phyloP scores from a whole-genome alignment of 2,113 vertebrate species.

The Pterocles burchelli region DNA sequence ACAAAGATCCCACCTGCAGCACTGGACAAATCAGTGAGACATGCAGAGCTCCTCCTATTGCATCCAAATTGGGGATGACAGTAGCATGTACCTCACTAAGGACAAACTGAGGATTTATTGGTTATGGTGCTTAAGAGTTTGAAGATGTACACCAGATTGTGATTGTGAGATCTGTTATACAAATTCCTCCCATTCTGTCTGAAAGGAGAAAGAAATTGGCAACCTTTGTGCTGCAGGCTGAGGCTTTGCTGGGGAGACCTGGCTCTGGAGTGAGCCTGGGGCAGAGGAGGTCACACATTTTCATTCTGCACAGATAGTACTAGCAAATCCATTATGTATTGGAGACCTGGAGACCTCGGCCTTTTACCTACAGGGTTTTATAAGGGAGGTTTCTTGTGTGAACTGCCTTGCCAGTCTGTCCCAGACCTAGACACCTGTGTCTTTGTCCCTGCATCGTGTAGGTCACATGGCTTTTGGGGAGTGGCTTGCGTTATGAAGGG shows the following conservation, averaged over 20 bases:
- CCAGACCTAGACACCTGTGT: background rate
- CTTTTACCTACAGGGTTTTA: background rate
- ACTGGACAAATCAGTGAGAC: fast-evolving
- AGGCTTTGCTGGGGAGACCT: background rate
- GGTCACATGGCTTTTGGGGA: background rate
- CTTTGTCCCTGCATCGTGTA: background rate
- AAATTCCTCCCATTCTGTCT: background rate
- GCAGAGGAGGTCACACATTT: fast-evolving
- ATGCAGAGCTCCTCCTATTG: background rate
- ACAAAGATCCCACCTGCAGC: background rate
- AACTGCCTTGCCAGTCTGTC: background rate
- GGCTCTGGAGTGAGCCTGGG: fast-evolving
- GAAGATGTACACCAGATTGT: background rate
- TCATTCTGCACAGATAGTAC: background rate
- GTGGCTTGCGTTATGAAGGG: background rate
- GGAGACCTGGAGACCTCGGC: background rate
- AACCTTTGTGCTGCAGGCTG: background rate
- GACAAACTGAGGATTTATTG: background rate
- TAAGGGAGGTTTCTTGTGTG: background rate
- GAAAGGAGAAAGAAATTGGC: background rate
- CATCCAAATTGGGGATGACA: background rate
- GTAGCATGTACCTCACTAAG: fast-evolving
- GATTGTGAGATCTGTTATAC: background rate
- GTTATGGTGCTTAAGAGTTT: background rate
- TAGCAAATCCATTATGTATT: background rate